These are phyloP conservation scores for Cenopis cana DNA, from an alignment of 2,888 invertebrate species.

Conservation along the genomic window DNA sequence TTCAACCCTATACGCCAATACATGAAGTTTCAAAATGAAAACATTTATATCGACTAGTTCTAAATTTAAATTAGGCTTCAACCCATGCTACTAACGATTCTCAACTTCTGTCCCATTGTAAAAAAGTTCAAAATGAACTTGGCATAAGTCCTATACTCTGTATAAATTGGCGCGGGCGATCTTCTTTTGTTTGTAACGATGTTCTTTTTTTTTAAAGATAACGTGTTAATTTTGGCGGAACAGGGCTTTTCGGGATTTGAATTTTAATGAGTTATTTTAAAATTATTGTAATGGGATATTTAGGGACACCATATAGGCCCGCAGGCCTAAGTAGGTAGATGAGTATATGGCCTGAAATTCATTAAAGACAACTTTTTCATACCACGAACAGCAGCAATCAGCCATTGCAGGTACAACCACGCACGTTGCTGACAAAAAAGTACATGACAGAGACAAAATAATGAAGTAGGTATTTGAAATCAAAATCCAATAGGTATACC, in stretches of 20 bases:
- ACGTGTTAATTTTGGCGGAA: slow-evolving; percentile 14
- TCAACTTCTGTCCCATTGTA: not conserved
- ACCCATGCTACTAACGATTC: not conserved
- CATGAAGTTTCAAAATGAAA: not conserved
- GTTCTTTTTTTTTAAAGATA: slow-evolving; percentile 2
- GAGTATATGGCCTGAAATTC: no score
- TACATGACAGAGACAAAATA: no score
- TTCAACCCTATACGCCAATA: not conserved
- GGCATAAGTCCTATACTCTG: not conserved
- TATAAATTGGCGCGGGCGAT: slow-evolving; percentile 1
- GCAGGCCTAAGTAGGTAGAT: not conserved
- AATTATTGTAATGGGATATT: not conserved
- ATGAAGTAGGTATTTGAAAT: no score
- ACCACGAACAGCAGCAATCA: no score
- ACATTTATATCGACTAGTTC: not conserved
- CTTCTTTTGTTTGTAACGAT: slow-evolving; percentile 9
- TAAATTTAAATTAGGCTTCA: not conserved
- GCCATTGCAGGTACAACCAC: no score
- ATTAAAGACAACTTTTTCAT: no score
- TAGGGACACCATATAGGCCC: not conserved
- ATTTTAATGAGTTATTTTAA: slow-evolving; percentile 19
- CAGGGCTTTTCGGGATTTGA: slow-evolving; percentile 11
- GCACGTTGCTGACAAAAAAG: no score
- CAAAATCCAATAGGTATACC: no score
- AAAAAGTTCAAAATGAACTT: not conserved